phyloP scores from a whole-genome alignment of 2,888 invertebrate genomes.

The Ferdinandea cuprea region DNA sequence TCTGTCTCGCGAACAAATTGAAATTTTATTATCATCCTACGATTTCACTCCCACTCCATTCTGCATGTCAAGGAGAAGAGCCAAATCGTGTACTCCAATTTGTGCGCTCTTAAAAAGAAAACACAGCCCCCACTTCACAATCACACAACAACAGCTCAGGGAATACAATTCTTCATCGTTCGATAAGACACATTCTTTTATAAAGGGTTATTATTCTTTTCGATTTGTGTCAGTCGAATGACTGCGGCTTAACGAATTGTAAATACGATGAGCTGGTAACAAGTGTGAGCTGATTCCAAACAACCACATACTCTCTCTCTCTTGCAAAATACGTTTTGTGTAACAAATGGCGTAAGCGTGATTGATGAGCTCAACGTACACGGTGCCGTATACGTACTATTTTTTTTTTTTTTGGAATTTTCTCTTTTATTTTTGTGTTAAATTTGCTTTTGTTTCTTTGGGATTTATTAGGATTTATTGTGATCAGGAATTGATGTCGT shows the following conservation, averaged over 20 bases:
- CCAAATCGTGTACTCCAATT: not conserved
- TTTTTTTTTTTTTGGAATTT: slow-evolving; percentile 1
- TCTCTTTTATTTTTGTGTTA: too few relatives aligned
- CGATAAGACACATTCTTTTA: slow-evolving; percentile 33
- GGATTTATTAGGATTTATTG: slow-evolving; percentile 25
- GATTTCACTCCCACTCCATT: not conserved
- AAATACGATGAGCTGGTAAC: slow-evolving; percentile 53
- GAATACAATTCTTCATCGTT: slow-evolving; percentile 25
- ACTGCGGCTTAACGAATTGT: slow-evolving; percentile 54
- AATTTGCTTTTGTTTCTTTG: not conserved
- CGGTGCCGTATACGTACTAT: slow-evolving; percentile 33
- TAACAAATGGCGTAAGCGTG: slow-evolving; percentile 41
- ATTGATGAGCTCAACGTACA: slow-evolving; percentile 33
- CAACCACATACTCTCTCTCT: slow-evolving; percentile 4
- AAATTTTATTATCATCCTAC: slow-evolving; percentile 36
- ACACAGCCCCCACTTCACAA: not conserved
- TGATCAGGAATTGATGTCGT: slow-evolving; percentile 26
- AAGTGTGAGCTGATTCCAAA: slow-evolving; percentile 38
- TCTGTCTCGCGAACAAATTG: slow-evolving; percentile 35
- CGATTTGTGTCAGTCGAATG: slow-evolving; percentile 58
- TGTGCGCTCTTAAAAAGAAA: not conserved
- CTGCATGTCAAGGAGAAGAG: not conserved
- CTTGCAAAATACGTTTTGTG: slow-evolving; percentile 1
- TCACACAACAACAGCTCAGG: too few relatives aligned
- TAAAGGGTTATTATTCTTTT: slow-evolving; percentile 63